Evolutionary conservation across 2,888 invertebrate genomes (phyloP).

Genomic region (Cephus sareptanus): DNA sequence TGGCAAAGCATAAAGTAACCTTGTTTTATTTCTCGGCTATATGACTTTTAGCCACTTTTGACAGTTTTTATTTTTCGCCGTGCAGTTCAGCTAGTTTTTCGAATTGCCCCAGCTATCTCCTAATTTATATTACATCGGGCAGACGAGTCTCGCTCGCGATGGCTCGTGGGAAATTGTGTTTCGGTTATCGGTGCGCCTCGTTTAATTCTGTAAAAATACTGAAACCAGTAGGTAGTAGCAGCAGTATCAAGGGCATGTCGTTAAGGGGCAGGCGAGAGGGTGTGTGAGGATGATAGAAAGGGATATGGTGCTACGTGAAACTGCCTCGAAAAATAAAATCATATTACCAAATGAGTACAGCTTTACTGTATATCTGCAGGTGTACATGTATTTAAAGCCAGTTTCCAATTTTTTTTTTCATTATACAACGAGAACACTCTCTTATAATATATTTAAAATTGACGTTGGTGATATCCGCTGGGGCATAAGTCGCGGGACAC

Average conservation of each 20-base stretch:
- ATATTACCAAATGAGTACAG: conserved; percentile 33
- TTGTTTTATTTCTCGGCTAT: not conserved
- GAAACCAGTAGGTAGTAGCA: not conserved
- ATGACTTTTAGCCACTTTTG: not conserved
- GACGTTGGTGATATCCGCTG: not conserved
- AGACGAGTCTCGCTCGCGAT: not conserved
- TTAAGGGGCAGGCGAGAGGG: not conserved
- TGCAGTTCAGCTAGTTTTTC: conserved; percentile 41
- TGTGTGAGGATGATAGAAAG: not conserved
- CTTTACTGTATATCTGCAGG: not conserved
- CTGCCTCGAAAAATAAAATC: conserved; percentile 34
- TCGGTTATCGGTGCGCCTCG: conserved; percentile 33
- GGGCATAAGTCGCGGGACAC: too few relatives aligned
- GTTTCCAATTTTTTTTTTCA: not conserved
- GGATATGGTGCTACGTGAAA: conserved; percentile 9
- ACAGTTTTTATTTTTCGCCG: conserved; percentile 12
- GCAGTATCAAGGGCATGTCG: not conserved
- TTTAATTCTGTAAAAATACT: conserved; percentile 42
- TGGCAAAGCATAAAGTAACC: not conserved
- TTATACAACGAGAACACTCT: not conserved
- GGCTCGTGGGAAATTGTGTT: conserved; percentile 17
- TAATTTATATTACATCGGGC: conserved; percentile 48
- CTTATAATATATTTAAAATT: not conserved
- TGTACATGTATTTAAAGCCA: not conserved
- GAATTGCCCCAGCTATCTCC: conserved; percentile 50